phyloP scores from a whole-genome alignment of 2,888 invertebrate genomes.

The Leucophenga maculata region DNA sequence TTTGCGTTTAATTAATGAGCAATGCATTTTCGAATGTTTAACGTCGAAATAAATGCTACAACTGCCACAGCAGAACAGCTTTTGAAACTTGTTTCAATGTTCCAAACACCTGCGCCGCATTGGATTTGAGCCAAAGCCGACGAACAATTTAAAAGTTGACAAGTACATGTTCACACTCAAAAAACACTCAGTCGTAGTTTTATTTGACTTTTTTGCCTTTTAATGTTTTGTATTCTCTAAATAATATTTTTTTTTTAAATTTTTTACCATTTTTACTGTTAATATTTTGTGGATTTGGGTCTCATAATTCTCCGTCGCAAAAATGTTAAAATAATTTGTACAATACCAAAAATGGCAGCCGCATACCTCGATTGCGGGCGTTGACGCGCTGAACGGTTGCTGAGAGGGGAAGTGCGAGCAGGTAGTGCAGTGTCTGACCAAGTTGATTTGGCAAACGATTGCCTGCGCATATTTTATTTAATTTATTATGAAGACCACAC shows the following conservation, averaged over 20 bases:
- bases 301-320: conserved; percentile 29
- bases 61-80: neutral
- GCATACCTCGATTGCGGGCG: neutral
- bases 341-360: conserved; percentile 8
- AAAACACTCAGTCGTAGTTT: conserved; percentile 37
- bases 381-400: too few relatives aligned
- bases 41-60: conserved; percentile 4
- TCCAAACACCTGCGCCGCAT: conserved; percentile 17
- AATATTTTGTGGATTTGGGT: conserved; percentile 16
- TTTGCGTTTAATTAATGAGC: conserved; percentile 21
- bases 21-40: conserved; percentile 3
- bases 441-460: neutral
- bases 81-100: conserved; percentile 4
- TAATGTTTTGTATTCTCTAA: conserved; percentile 9
- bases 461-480: conserved; percentile 10
- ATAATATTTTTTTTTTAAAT: conserved; percentile 39
- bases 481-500: conserved; percentile 27
- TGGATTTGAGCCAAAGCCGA: neutral
- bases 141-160: conserved; percentile 35
- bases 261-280: conserved; percentile 46
- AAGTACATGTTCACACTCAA: conserved; percentile 55
- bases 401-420: neutral
- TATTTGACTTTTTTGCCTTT: conserved; percentile 12
- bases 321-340: conserved; percentile 10
- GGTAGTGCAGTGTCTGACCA: neutral